Evolutionary conservation across 2,797 vertebrate species (phyloP).

Genomic region (Malurus splendens): DNA sequence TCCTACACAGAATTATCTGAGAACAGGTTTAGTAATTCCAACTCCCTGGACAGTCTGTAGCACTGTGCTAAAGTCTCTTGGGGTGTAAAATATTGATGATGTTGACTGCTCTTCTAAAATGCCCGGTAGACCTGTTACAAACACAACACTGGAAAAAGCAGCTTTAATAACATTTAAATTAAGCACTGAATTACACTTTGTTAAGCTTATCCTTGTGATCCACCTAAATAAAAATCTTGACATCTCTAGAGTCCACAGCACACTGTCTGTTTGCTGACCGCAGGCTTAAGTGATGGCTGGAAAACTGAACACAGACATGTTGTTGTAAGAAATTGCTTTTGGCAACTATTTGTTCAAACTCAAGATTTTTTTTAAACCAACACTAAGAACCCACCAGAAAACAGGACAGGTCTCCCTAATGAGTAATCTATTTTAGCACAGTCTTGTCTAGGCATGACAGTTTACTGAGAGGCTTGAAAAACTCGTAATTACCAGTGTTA

Average conservation of each 20-base stretch:
- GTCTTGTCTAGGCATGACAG: slow-evolving; percentile 99
- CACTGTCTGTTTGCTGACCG: slow-evolving; percentile 77
- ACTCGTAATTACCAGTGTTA: slow-evolving; percentile 99
- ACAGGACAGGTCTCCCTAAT: slow-evolving; percentile 99
- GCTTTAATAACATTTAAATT: slow-evolving; percentile 27
- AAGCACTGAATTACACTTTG: slow-evolving; percentile 3
- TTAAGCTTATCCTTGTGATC: slow-evolving; percentile 36
- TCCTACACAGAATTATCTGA: neutral
- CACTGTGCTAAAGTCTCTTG: neutral
- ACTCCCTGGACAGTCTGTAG: neutral
- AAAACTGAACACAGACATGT: slow-evolving; percentile 84
- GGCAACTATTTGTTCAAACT: slow-evolving; percentile 99
- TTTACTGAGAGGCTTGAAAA: slow-evolving; percentile 99
- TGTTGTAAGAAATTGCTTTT: slow-evolving; percentile 98
- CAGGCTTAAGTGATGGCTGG: slow-evolving; percentile 78
- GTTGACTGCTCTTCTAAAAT: neutral
- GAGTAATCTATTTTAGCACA: slow-evolving; percentile 99
- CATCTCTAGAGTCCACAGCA: slow-evolving; percentile 68
- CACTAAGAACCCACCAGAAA: slow-evolving; percentile 94
- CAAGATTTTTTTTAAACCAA: slow-evolving; percentile 86
- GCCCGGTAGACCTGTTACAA: slow-evolving; percentile 23
- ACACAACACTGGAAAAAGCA: slow-evolving; percentile 4
- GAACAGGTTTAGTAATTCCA: neutral
- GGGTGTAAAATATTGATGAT: neutral
- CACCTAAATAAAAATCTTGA: slow-evolving; percentile 61